These are phyloP conservation scores for Beris chalybata DNA, from an alignment of 2,888 invertebrate species.

Conservation along the genomic window DNA sequence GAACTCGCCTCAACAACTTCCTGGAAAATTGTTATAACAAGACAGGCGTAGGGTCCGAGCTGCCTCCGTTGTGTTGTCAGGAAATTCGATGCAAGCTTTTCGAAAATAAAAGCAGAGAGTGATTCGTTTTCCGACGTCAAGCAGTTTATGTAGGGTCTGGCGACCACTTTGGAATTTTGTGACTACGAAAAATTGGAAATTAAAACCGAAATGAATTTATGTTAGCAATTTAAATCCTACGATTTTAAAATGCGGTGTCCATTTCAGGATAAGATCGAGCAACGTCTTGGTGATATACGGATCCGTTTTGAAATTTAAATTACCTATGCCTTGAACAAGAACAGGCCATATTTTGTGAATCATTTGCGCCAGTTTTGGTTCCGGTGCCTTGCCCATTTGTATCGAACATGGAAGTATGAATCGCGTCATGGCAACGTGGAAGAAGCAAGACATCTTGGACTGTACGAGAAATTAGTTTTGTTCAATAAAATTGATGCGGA, in stretches of 20 bases:
- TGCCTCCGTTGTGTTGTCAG: conserved; percentile 51
- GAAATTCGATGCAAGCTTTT: conserved; percentile 49
- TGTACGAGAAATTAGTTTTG: conserved; percentile 19
- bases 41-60: conserved; percentile 48
- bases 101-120: conserved; percentile 49
- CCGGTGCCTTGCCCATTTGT: conserved; percentile 57
- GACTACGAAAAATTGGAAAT: conserved; percentile 38
- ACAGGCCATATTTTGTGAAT: conserved; percentile 60
- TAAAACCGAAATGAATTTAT: neutral
- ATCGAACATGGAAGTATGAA: conserved; percentile 59
- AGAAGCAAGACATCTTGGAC: conserved; percentile 54
- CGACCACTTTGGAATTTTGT: conserved; percentile 48
- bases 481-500: neutral
- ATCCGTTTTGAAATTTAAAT: conserved; percentile 57
- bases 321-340: conserved; percentile 59
- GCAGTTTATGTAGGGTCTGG: conserved; percentile 50
- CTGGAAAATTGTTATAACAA: conserved; percentile 51
- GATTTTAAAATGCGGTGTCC: conserved; percentile 54
- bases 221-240: conserved; percentile 33
- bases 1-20: conserved; percentile 46
- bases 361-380: conserved; percentile 55
- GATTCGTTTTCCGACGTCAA: conserved; percentile 47
- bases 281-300: conserved; percentile 57
- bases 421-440: conserved; percentile 58
- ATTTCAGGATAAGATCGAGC: conserved; percentile 57